Conservation (phyloP, 2,797 vertebrate species). For the Mormyrus proboscirostris region DNA sequence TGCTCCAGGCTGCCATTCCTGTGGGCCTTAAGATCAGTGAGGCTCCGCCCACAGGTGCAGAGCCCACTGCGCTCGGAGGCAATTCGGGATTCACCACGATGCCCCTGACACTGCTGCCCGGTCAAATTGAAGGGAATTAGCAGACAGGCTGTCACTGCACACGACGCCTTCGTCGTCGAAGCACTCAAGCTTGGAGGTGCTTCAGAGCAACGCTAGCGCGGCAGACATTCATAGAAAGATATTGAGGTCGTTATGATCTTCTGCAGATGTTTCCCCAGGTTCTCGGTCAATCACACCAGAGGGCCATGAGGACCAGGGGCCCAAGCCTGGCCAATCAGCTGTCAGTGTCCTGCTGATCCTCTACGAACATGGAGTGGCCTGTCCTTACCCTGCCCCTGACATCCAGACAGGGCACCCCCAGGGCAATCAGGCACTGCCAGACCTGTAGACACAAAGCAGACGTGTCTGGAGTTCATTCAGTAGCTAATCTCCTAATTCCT, state of each 20-base stretch:
- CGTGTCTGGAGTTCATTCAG: neutral
- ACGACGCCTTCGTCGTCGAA: neutral
- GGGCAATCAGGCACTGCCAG: conserved; percentile 80
- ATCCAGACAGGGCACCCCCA: conserved; percentile 75
- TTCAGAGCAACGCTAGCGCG: neutral
- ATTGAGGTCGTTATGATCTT: neutral
- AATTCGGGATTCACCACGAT: neutral
- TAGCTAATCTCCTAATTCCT: neutral
- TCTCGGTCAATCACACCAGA: neutral
- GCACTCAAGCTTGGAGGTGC: neutral
- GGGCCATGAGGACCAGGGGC: neutral
- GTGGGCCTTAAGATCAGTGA: neutral
- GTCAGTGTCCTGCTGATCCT: conserved; percentile 55
- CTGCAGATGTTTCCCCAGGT: neutral
- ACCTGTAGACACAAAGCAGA: conserved; percentile 54
- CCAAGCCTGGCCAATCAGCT: conserved; percentile 31
- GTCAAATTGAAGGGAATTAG: neutral
- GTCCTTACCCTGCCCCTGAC: conserved; percentile 77
- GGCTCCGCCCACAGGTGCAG: neutral
- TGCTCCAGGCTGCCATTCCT: neutral
- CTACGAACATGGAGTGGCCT: conserved; percentile 60
- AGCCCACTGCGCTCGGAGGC: neutral
- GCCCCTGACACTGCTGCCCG: neutral
- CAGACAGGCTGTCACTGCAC: neutral
- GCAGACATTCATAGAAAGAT: neutral